Base-by-base conservation (phyloP, 2,113 vertebrate genomes). In the Dicentrarchus labrax region DNA sequence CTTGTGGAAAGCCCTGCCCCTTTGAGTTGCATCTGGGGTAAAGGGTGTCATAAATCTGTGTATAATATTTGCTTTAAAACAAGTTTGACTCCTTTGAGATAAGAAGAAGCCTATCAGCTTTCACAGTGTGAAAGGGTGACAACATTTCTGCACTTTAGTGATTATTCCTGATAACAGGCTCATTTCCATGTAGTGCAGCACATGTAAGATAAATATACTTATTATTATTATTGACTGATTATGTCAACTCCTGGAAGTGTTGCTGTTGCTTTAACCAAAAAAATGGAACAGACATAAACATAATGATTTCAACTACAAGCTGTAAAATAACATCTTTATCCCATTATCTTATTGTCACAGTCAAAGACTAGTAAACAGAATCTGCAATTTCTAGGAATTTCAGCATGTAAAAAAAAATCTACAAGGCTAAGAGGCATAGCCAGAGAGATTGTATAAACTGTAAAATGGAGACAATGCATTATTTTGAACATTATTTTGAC, bases 61-160 rank as follows among this genome's bases (percentile, higher is more conserved):
- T 68, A 5, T 11, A 24, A 21, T 30, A 30, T 73, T 83, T 62
- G 10, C 19, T 38, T 68, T 4, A 60, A 45, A 21, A 38, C 4
- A n/a, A 13, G 38, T 53, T 16, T 24, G 60, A 76, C 60, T 57
- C 61, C 41, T 72, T 4, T 38, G 13, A 85, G 76, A 83, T 72
- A 64, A 84, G 48, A 64, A 86, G 39, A 10, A 76, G 60, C 9
- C 22, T 67, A 39, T 9, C 24, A 47, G 43, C 60, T 80, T 53
- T 48, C 11, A 64, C 47, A 38, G 17, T 39, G 59, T 43, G 10
- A 82, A 22, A 72, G 72, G 59, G 24, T 22, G 22, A 53, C 5
- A 5, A 39, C 51, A 50, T 53, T 67, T 71, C 24, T 54, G 21
- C 47, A 30, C 41, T 13, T 50, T 16, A 36, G 7, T 38, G 53